phyloP scores from a whole-genome alignment of 1,140 invertebrate genomes.

The Nilaparvata lugens region DNA sequence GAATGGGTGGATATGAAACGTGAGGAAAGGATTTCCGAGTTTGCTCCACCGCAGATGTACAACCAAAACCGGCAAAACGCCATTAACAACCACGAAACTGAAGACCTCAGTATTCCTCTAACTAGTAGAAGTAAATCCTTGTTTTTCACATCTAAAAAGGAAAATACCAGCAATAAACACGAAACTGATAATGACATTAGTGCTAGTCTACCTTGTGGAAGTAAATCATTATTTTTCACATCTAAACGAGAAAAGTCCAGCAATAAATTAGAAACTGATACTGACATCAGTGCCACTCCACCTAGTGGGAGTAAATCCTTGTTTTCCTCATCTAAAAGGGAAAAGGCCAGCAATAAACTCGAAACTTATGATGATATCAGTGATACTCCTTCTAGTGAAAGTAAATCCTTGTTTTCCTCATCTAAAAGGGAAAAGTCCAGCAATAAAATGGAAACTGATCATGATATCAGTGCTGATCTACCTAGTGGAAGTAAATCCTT shows the following conservation, averaged over 20 bases:
- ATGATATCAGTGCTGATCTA: background rate
- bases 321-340: background rate
- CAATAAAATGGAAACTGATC: background rate
- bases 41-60: slow-evolving; percentile 44
- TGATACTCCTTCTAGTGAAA: background rate
- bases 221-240: background rate
- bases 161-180: background rate
- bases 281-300: background rate
- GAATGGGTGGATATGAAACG: slow-evolving; percentile 70
- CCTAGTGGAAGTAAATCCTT: slow-evolving; percentile 10
- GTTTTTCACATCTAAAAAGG: background rate
- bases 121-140: background rate
- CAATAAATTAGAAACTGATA: background rate
- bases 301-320: background rate
- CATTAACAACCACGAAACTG: background rate
- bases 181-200: background rate
- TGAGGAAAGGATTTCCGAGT: slow-evolving; percentile 52
- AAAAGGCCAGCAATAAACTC: background rate
- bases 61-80: background rate
- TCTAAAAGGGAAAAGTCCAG: background rate
- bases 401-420: background rate
- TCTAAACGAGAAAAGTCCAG: background rate
- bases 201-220: background rate
- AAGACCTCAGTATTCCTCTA: background rate
- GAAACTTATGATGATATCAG: background rate